Conservation (phyloP, 2,888 invertebrate genomes). For the Chrysina gloriosa region DNA sequence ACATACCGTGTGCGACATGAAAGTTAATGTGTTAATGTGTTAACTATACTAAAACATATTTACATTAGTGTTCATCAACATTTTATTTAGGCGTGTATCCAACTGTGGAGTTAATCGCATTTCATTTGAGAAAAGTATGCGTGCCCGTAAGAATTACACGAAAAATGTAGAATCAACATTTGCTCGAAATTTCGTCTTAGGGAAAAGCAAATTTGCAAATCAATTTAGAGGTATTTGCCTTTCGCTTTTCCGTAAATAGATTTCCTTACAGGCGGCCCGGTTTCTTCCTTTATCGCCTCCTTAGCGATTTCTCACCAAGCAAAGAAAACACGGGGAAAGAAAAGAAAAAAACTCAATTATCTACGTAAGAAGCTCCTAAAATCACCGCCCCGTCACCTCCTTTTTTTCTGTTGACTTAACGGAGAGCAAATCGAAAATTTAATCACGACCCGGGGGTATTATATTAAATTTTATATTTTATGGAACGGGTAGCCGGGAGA, state of each 20-base stretch:
- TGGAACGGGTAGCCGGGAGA: constrained; percentile 3
- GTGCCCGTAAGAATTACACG: too few species aligned
- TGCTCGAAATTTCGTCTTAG: too few species aligned
- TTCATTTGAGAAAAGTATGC: too few species aligned
- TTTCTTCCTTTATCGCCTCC: background rate
- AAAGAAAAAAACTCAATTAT: constrained; percentile 21
- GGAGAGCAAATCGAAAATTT: constrained; percentile 30
- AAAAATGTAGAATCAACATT: too few species aligned
- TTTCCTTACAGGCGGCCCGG: background rate
- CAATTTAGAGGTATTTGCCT: constrained; percentile 11
- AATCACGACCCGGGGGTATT: constrained; percentile 22
- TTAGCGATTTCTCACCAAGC: background rate
- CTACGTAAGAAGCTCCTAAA: constrained; percentile 2
- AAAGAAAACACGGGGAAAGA: background rate
- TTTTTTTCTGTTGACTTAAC: constrained; percentile 13
- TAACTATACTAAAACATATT: too few species aligned
- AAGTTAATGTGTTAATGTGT: too few species aligned
- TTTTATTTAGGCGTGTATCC: too few species aligned
- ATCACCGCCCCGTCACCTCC: constrained; percentile 26
- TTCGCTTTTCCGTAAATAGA: background rate
- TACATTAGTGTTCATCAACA: too few species aligned
- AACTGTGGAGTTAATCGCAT: too few species aligned
- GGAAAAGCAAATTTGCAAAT: constrained; percentile 18
- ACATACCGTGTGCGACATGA: too few species aligned
- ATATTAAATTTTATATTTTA: constrained; percentile 32